Base-by-base conservation (phyloP, 2,113 vertebrate genomes). In the Dromaius novaehollandiae region DNA sequence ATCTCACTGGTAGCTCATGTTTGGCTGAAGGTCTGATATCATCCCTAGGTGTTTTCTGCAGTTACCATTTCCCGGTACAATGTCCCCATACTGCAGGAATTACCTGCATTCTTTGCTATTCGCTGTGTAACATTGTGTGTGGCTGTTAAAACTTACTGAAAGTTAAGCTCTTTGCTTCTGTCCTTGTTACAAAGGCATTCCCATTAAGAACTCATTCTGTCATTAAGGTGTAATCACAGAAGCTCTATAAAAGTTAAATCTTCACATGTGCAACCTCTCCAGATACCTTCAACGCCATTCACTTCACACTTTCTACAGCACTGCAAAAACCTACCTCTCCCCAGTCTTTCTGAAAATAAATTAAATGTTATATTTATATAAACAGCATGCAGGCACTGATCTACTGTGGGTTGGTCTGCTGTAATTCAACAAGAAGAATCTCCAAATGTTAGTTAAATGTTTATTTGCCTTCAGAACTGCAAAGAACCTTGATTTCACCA, bases 91-190 rank as follows among this genome's bases (percentile, higher is more conserved):
- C 28, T 92, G 30, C 51, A 92, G 44, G 81, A 94, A 56, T 34
- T 36, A 20, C 30, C n/a, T 55, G 6, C 3, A 6, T 38, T 68
- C 38, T 61, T 65, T 76, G 24, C 2, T 86, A 7, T 70, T 78
- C 42, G 8, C 50, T 70, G 9, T 32, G 26, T 25, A 34, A 34
- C 13, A 11, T 58, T 2, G 0, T 25, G n/a, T 11, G 2, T 44
- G 4, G 30, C n/a, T 86, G 34, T 79, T 30, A 75, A 75, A 36
- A 32, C 42, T 60, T 58, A 30, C 6, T 22, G 19, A 44, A 75
- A 76, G 38, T 38, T 38, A 38, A 38, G 38, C 38, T 38, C 38
- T 38, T 38, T 38, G 38, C 38, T 38, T 38, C 38, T 38, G 38
- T 38, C 38, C 38, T 38, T 38, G 38, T 38, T 38, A 38, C 38